Conservation (phyloP, 2,797 vertebrate species). For the Gila robusta region DNA sequence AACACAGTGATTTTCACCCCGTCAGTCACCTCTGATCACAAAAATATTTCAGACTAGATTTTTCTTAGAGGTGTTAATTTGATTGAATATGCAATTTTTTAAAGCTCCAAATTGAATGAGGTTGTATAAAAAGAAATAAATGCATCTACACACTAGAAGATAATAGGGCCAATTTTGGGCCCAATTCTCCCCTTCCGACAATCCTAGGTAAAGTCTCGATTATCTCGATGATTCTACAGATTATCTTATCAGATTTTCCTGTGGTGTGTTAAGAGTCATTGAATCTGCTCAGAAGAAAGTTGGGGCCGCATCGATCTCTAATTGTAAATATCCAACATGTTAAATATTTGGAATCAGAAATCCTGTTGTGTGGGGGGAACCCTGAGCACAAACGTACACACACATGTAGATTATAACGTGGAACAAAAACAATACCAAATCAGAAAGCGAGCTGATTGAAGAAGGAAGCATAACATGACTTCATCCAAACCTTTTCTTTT, state of each 20-base stretch:
- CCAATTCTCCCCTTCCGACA: not conserved
- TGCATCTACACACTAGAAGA: not conserved
- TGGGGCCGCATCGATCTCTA: not conserved
- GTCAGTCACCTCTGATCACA: conserved; percentile 3
- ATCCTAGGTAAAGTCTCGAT: not conserved
- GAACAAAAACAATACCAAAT: not conserved
- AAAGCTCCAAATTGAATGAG: not conserved
- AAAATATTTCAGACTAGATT: conserved; percentile 27
- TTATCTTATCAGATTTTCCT: not conserved
- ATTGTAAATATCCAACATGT: not conserved
- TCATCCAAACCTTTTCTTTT: no score
- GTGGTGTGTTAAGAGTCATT: not conserved
- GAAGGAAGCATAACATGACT: no score
- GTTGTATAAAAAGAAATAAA: not conserved
- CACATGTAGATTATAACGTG: not conserved
- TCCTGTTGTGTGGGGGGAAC: not conserved
- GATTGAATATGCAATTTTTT: not conserved
- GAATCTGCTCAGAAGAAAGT: not conserved
- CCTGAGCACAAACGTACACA: not conserved
- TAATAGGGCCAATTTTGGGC: not conserved
- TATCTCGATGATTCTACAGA: not conserved
- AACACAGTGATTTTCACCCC: not conserved
- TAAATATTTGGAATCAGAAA: not conserved
- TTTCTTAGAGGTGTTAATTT: conserved; percentile 31
- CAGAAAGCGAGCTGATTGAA: not conserved